Conservation (phyloP, 1,140 invertebrate species). For the Cataglyphis hispanica region DNA sequence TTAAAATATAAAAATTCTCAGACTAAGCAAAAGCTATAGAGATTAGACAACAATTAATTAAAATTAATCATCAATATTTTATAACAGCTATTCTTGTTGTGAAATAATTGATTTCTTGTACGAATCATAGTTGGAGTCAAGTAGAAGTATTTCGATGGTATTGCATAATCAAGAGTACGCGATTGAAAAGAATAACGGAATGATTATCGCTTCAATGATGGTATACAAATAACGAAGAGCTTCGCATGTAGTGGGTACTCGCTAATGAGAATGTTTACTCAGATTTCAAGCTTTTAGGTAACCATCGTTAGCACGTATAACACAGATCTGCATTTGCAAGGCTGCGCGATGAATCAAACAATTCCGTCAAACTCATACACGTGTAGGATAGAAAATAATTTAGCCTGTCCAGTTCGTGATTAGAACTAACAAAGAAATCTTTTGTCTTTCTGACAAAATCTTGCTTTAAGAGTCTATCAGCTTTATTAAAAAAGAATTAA, state of each 20-base stretch:
- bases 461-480: background rate
- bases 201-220: background rate
- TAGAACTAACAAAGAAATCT: background rate
- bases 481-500: background rate
- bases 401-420: background rate
- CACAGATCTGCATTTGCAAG: conserved; percentile 13
- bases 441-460: background rate
- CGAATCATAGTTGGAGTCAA: too few species aligned
- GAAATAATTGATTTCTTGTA: background rate
- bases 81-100: background rate
- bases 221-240: background rate
- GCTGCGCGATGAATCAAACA: conserved; percentile 21
- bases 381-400: background rate
- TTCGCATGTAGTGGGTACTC: background rate
- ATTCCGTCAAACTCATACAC: background rate
- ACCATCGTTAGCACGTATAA: conserved; percentile 25
- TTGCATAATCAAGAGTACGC: conserved; percentile 8
- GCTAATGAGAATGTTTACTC: conserved; percentile 46
- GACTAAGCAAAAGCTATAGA: conserved; percentile 10
- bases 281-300: conserved; percentile 35
- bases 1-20: background rate
- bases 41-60: too few species aligned
- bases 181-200: conserved; percentile 21
- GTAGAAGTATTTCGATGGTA: background rate
- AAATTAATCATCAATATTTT: too few species aligned